phyloP scores from a whole-genome alignment of 2,797 vertebrate genomes.

The Cirrhinus molitorella region DNA sequence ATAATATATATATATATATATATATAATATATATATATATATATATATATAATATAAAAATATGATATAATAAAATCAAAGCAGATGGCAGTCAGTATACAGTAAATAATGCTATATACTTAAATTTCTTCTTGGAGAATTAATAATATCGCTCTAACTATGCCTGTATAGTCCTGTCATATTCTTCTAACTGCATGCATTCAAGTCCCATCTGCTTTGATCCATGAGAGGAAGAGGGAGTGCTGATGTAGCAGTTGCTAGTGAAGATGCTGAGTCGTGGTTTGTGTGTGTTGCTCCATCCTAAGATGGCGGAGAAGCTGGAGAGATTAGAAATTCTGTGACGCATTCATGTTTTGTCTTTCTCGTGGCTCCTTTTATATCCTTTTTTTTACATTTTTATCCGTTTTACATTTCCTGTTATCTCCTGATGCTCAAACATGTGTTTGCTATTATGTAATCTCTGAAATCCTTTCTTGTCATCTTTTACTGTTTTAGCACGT shows the following conservation, averaged over 20 bases:
- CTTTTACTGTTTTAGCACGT: neutral
- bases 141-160: neutral
- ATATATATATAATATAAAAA: too few species aligned
- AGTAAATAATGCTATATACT: neutral
- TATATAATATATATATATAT: too few species aligned
- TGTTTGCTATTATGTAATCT: conserved; percentile 15
- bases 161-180: neutral
- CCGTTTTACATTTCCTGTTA: conserved; percentile 24
- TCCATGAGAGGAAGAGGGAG: conserved; percentile 38
- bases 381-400: too few species aligned
- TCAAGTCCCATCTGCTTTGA: neutral
- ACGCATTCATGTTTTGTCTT: conserved; percentile 34
- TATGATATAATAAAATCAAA: neutral
- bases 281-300: conserved; percentile 42
- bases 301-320: conserved; percentile 52
- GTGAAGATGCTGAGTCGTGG: conserved; percentile 49
- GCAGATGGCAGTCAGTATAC: neutral
- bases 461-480: neutral
- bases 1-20: too few species aligned
- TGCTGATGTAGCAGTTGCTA: conserved; percentile 50
- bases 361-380: conserved; percentile 4
- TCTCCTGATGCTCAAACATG: neutral
- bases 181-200: neutral
- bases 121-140: neutral
- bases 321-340: conserved; percentile 32